A percentile compares a stretch with the other conserved stretches of the same genome.
Conservation (phyloP, 2,888 invertebrate species). For the Phrixothrix hirtus region DNA sequence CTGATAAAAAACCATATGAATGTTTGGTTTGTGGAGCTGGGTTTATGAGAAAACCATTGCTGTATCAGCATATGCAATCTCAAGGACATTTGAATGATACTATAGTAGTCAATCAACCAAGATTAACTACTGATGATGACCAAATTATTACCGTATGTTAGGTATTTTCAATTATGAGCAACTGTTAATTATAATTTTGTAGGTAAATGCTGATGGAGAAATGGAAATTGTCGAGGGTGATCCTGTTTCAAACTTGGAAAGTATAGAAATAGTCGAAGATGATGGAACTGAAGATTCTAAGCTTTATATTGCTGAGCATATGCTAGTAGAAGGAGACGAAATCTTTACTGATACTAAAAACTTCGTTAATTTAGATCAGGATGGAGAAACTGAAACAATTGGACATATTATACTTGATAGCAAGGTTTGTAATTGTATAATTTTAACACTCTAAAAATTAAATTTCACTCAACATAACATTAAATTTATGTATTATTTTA, state of each 20-base stretch:
- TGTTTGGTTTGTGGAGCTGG: slow-evolving; percentile 80
- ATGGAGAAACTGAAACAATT: slow-evolving; percentile 42
- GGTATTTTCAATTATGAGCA: background rate
- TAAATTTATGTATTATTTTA: no score
- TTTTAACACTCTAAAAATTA: no score
- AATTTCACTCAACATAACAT: no score
- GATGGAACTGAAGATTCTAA: slow-evolving; percentile 53
- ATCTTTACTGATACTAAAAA: slow-evolving; percentile 36
- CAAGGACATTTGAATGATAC: slow-evolving; percentile 77
- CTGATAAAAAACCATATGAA: slow-evolving; percentile 85
- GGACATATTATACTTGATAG: slow-evolving; percentile 55
- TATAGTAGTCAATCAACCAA: slow-evolving; percentile 81
- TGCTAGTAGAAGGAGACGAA: slow-evolving; percentile 57
- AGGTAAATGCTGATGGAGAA: slow-evolving; percentile 50
- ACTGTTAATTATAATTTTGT: slow-evolving; percentile 1
- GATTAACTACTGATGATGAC: slow-evolving; percentile 64
- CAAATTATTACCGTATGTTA: slow-evolving; percentile 53
- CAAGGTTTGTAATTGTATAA: no score
- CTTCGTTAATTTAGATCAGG: slow-evolving; percentile 36
- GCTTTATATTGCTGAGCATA: slow-evolving; percentile 60
- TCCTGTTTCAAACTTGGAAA: slow-evolving; percentile 31
- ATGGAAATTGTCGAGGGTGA: slow-evolving; percentile 49
- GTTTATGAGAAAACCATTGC: slow-evolving; percentile 80
- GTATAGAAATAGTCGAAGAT: slow-evolving; percentile 37
- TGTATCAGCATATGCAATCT: slow-evolving; percentile 76